phyloP scores from a whole-genome alignment of 1,140 invertebrate genomes.

The Thaumetopoea pityocampa region DNA sequence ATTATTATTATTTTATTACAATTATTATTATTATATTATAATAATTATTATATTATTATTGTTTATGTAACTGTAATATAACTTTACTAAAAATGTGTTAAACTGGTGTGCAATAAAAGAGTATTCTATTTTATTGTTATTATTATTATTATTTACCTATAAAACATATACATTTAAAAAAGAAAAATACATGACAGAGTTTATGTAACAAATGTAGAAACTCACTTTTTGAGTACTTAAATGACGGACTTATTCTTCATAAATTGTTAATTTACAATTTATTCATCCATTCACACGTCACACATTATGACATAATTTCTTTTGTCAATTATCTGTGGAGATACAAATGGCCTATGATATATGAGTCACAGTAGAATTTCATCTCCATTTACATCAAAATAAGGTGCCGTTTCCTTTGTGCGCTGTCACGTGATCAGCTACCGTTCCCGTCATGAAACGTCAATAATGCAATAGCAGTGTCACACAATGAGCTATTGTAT shows the following conservation, averaged over 20 bases:
- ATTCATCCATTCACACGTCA: slow-evolving; percentile 18
- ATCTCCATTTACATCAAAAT: background rate
- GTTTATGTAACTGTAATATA: too few species aligned
- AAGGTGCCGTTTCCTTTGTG: background rate
- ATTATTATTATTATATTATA: too few species aligned
- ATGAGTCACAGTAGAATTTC: background rate
- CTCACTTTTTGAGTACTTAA: too few species aligned
- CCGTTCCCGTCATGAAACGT: slow-evolving; percentile 28
- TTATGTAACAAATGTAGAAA: too few species aligned
- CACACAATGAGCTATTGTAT: slow-evolving; percentile 40
- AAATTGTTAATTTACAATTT: slow-evolving; percentile 11
- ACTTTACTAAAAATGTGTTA: too few species aligned
- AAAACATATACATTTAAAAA: too few species aligned
- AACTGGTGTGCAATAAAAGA: too few species aligned
- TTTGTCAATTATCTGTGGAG: slow-evolving; percentile 13
- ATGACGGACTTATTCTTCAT: background rate
- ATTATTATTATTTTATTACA: too few species aligned
- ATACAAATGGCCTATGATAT: slow-evolving; percentile 3
- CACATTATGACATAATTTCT: slow-evolving; percentile 19
- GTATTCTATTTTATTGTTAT: too few species aligned
- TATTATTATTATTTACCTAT: too few species aligned
- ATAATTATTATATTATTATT: too few species aligned
- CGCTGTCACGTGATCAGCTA: slow-evolving; percentile 4
- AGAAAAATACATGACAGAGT: too few species aligned
- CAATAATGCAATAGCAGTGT: slow-evolving; percentile 33